These are phyloP conservation scores for Malacoraja senta DNA, from an alignment of 2,797 vertebrate genomes.

Conservation along the genomic window DNA sequence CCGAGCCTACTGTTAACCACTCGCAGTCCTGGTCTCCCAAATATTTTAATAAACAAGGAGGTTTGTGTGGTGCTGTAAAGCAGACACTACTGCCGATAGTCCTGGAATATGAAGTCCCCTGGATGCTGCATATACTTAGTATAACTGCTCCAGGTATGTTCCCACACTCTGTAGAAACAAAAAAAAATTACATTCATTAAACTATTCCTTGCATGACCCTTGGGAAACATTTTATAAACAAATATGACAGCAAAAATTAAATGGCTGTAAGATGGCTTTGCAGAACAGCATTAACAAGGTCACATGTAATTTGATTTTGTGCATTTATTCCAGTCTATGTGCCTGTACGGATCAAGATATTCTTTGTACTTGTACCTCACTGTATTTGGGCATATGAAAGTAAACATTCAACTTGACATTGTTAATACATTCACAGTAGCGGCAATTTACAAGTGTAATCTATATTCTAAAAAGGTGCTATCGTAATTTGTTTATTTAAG, in stretches of 20 bases:
- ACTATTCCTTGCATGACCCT: not conserved
- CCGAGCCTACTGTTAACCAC: constrained; percentile 44
- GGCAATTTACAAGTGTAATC: not conserved
- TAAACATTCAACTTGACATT: no score
- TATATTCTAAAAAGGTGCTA: not conserved
- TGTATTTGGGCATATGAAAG: no score
- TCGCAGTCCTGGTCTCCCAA: constrained; percentile 22
- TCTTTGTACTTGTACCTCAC: no score
- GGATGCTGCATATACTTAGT: constrained; percentile 26
- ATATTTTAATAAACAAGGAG: constrained; percentile 18
- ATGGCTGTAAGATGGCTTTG: not conserved
- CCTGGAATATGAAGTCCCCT: constrained; percentile 3
- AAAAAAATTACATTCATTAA: not conserved
- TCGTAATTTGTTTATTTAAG: not conserved
- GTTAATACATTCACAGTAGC: not conserved
- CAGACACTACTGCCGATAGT: constrained; percentile 18
- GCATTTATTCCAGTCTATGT: no score
- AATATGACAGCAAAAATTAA: not conserved
- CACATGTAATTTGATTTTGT: not conserved
- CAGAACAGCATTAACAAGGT: not conserved
- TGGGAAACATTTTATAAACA: not conserved
- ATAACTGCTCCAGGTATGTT: constrained; percentile 32
- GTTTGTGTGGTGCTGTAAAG: constrained; percentile 2
- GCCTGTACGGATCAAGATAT: no score
- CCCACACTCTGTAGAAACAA: constrained; percentile 29